Percentiles rank a stretch among this genome's conserved stretches.
Evolutionary conservation across 2,113 vertebrate genomes (phyloP).

Genomic region (Oceanodroma tethys): DNA sequence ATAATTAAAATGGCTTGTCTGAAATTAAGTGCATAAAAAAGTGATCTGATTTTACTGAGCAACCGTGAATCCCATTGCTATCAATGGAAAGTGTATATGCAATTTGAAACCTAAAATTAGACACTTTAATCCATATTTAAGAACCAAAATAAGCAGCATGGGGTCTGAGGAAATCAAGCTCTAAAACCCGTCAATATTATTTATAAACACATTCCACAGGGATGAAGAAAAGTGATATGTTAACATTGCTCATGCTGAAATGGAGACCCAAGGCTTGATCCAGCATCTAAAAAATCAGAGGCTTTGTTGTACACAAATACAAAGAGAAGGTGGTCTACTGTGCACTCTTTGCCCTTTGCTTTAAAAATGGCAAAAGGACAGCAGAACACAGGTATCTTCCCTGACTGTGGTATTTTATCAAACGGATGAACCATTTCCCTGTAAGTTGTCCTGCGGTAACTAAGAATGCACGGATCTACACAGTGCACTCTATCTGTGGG

Average conservation of each 20-base stretch:
- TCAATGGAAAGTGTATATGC: not conserved
- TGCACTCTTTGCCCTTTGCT: not conserved
- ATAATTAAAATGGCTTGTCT: not conserved
- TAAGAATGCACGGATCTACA: not conserved
- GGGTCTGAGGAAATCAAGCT: not conserved
- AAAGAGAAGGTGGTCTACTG: not conserved
- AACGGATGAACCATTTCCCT: not conserved
- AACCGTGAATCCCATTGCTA: not conserved
- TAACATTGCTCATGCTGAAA: not conserved
- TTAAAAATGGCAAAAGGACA: not conserved
- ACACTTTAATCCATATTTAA: not conserved
- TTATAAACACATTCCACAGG: not conserved
- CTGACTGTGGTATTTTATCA: not conserved
- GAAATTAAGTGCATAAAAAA: not conserved
- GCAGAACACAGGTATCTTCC: not conserved
- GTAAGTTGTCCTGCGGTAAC: not conserved
- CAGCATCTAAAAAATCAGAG: not conserved
- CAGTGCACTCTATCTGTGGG: fast-evolving
- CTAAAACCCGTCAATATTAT: not conserved
- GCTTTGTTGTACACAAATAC: not conserved
- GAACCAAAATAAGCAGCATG: slow-evolving; percentile 1
- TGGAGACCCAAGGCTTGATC: not conserved
- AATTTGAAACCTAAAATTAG: slow-evolving; percentile 7
- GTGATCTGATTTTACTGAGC: not conserved
- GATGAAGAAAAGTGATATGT: not conserved